These are phyloP conservation scores for Upupa epops DNA, from an alignment of 2,113 vertebrate genomes.

Conservation along the genomic window DNA sequence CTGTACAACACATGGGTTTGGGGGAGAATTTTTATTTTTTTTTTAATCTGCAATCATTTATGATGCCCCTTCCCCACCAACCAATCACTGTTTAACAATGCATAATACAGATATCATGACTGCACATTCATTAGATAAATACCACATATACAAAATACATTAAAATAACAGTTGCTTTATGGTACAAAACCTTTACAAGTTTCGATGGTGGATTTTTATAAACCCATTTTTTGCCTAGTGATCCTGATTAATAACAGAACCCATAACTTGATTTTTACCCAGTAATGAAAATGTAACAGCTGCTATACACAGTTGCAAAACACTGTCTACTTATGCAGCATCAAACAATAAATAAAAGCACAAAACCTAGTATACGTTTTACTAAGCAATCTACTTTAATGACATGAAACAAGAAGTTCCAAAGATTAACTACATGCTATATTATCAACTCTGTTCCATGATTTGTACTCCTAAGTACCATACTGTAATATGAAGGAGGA, in stretches of 20 bases:
- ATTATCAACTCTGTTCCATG: background rate
- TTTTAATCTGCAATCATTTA: background rate
- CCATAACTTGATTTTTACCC: background rate
- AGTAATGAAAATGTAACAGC: background rate
- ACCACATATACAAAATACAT: background rate
- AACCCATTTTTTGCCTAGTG: background rate
- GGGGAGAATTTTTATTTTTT: background rate
- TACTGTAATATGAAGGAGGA: background rate
- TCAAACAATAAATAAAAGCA: constrained; percentile 38
- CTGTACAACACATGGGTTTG: background rate
- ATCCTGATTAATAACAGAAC: constrained; percentile 5
- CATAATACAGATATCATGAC: background rate
- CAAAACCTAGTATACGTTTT: background rate
- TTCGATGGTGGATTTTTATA: background rate
- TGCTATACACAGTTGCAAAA: constrained; percentile 10
- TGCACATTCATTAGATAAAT: background rate
- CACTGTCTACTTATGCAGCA: background rate
- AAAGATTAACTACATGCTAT: constrained; percentile 19
- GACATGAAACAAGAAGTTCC: constrained; percentile 23
- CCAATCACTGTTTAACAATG: background rate
- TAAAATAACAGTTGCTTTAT: background rate
- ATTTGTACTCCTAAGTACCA: background rate
- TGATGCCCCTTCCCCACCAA: background rate
- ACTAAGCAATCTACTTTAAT: constrained; percentile 1
- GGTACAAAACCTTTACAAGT: background rate